Percentiles rank a stretch among this genome's conserved stretches.
Conservation (phyloP, 1,140 invertebrate genomes). For the Leptinotarsa texana region DNA sequence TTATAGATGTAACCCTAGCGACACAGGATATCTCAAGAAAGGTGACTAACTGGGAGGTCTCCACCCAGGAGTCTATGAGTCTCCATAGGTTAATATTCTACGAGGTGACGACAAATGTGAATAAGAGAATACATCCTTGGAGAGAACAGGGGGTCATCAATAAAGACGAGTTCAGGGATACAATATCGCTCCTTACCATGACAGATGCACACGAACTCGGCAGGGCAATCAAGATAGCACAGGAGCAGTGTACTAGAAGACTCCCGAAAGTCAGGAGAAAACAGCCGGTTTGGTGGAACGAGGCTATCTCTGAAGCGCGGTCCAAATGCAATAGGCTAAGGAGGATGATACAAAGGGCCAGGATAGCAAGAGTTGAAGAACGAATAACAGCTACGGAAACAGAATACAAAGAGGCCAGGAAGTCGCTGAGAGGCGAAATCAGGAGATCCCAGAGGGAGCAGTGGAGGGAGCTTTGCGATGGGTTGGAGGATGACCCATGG, state of each 20-base stretch:
- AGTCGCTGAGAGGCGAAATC: neutral
- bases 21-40: neutral
- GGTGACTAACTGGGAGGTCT: slow-evolving; percentile 8
- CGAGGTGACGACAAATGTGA: neutral
- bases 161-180: neutral
- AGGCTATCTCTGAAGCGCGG: neutral
- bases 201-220: neutral
- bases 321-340: neutral
- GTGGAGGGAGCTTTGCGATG: slow-evolving; percentile 3
- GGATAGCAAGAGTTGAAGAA: neutral
- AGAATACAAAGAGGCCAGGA: slow-evolving; percentile 4
- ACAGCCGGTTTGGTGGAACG: slow-evolving; percentile 12
- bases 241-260: neutral
- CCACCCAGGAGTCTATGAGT: neutral
- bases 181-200: neutral
- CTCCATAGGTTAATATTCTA: slow-evolving; percentile 1
- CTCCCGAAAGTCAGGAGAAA: neutral
- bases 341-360: neutral
- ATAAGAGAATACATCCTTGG: neutral
- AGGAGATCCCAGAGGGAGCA: slow-evolving; percentile 11
- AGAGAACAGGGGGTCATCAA: neutral
- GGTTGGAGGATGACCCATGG: slow-evolving; percentile 4
- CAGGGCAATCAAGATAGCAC: neutral
- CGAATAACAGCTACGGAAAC: neutral
- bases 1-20: neutral